Conservation (phyloP, 2,797 vertebrate genomes). For the Distichodus sexfasciatus region DNA sequence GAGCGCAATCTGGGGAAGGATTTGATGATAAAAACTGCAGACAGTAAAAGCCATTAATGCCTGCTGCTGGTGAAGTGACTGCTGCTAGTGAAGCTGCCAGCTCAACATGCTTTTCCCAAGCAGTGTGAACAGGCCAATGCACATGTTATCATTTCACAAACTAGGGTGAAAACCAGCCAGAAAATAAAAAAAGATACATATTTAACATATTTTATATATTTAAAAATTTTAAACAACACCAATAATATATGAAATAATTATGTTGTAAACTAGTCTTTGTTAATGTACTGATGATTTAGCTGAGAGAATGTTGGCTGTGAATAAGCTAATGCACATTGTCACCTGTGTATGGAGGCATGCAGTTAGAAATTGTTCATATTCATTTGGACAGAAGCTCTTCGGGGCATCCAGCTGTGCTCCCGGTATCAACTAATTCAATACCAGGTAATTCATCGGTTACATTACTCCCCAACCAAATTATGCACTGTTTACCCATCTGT, state of each 20-base stretch:
- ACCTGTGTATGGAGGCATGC: background rate
- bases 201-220: background rate
- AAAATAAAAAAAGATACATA: background rate
- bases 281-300: no score
- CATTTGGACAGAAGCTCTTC: no score
- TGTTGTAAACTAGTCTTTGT: no score
- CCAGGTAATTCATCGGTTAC: background rate
- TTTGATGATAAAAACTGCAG: slow-evolving; percentile 44
- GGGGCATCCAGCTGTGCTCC: no score
- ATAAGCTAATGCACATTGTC: background rate
- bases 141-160: background rate
- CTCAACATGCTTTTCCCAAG: slow-evolving; percentile 26
- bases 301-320: no score
- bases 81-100: slow-evolving; percentile 32
- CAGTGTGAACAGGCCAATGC: slow-evolving; percentile 6
- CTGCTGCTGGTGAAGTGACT: slow-evolving; percentile 28
- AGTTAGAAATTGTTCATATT: background rate
- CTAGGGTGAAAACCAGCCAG: background rate
- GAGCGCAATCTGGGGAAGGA: slow-evolving; percentile 31
- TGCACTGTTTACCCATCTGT: background rate
- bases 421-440: background rate
- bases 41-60: slow-evolving; percentile 50
- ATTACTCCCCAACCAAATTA: background rate
- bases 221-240: no score
- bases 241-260: no score